Base-by-base conservation (phyloP, 2,797 vertebrate genomes). In the Rhadinocentrus ornatus region DNA sequence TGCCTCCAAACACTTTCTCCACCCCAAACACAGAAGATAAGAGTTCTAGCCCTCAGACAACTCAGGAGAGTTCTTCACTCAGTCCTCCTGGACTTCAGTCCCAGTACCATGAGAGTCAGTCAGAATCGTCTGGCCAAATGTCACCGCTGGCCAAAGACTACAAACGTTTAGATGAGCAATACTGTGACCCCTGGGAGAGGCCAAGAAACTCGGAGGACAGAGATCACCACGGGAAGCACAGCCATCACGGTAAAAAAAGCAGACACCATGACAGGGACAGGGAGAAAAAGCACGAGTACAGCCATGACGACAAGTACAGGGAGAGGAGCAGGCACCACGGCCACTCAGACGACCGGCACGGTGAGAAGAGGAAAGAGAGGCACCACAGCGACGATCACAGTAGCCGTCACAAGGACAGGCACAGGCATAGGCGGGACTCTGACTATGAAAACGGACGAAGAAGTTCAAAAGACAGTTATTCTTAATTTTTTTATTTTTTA, bases 161-260 rank as follows among this genome's bases (percentile, higher is more conserved):
- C 67, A 95, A 95, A 80, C 94, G 93, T 57, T 85, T 87, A 5
- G 96, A 98, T 82, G 96, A 96, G 80, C 93, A 90, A 20, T 95
- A 96, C 80, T 94, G 91, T 0, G 96, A 98, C 85, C 95, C 95
- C 13, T 97, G 96, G 96, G 96, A 97, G 80, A 95, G 96, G 86
- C 93, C 94, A 0, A 92, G 83, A 84, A 73, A 69, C 66, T 68
- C 96, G 2, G 96, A 95, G 2, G 96, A 96, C 69, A 86, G 89
- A 34, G 96, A 96, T 62, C 94, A 93, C 60, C 91, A 95, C 0
- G 92, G 95, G 46, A 92, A 93, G 69, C 95, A 96, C 64, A 87
- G 96, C 64, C 94, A 96, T 73, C 95, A 96, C 20, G 90, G 94
- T 70, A 97, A 95, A 84, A 98, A 96, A 87, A 96, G 95, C 79